phyloP scores from a whole-genome alignment of 2,797 vertebrate genomes.

The Thripadectes ignobilis region DNA sequence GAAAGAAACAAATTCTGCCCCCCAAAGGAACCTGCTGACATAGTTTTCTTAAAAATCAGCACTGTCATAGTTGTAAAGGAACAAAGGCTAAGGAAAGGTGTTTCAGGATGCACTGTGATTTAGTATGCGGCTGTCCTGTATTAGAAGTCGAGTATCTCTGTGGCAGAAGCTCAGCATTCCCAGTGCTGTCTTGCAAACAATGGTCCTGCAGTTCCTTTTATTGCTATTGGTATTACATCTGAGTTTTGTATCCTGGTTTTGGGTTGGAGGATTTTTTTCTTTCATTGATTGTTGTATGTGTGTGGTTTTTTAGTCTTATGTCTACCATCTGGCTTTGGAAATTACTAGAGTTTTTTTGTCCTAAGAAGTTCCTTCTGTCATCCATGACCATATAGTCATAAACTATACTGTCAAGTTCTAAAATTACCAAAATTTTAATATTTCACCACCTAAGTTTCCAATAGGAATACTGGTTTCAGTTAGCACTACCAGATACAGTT shows the following conservation, averaged over 20 bases:
- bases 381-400: background rate
- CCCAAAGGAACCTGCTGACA: background rate
- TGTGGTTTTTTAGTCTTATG: background rate
- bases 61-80: background rate
- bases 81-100: background rate
- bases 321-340: slow-evolving; percentile 31
- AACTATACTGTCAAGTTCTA: slow-evolving; percentile 20
- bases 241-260: background rate
- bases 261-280: background rate
- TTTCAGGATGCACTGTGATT: rapidly evolving
- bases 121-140: background rate
- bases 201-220: background rate
- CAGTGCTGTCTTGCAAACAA: background rate
- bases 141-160: background rate
- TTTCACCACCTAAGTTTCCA: slow-evolving; percentile 5
- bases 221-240: background rate
- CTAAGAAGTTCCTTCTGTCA: slow-evolving; percentile 1
- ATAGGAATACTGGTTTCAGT: background rate
- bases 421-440: slow-evolving; percentile 27
- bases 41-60: background rate
- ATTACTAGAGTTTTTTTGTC: background rate
- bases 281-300: background rate
- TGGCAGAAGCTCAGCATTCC: background rate
- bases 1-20: background rate
- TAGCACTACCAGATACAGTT: background rate